Evolutionary conservation across 2,888 invertebrate genomes (phyloP).

Genomic region (Lasioglossum marginatum): DNA sequence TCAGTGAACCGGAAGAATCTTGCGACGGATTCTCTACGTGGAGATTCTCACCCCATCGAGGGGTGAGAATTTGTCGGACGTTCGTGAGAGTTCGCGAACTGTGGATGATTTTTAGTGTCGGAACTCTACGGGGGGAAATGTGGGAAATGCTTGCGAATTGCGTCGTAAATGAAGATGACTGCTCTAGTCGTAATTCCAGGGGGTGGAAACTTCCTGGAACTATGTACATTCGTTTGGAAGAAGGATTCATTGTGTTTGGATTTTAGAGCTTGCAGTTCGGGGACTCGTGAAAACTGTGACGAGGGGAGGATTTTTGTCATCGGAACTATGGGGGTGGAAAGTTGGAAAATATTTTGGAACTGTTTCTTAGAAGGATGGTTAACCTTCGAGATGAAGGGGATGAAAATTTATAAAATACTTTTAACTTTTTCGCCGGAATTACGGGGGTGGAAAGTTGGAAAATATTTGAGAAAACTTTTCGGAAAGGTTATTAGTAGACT

Average conservation of each 20-base stretch:
- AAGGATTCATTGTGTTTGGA: background rate
- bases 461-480: background rate
- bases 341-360: background rate
- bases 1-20: background rate
- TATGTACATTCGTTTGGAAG: background rate
- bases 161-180: background rate
- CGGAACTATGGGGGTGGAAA: background rate
- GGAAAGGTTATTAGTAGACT: background rate
- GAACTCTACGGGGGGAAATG: background rate
- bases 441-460: background rate
- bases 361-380: background rate
- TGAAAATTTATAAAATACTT: no score
- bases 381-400: no score
- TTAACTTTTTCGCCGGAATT: no score
- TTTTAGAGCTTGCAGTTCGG: background rate
- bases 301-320: background rate
- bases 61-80: background rate
- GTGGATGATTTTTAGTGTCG: constrained; percentile 1
- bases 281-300: background rate
- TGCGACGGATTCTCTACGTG: background rate
- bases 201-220: background rate
- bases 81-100: background rate
- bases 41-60: background rate
- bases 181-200: background rate
- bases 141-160: background rate